Percentiles rank a stretch among this genome's conserved stretches.
These are phyloP conservation scores for Drosophila arizonae DNA, from an alignment of 1,140 invertebrate genomes.

Conservation along the genomic window DNA sequence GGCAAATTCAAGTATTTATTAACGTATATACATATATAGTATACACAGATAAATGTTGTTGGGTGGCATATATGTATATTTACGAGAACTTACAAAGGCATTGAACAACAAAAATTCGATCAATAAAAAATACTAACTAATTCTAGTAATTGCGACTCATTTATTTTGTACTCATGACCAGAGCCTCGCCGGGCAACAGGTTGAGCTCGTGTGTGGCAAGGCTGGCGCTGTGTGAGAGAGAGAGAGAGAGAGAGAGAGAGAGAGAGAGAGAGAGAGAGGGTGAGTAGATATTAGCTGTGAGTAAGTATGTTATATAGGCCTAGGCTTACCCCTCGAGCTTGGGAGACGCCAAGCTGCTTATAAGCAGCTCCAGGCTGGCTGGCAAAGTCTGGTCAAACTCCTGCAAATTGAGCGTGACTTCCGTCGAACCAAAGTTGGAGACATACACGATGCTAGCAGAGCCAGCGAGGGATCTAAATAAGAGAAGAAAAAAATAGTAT, in stretches of 20 bases:
- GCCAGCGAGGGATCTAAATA: conserved; percentile 26
- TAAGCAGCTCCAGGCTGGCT: conserved; percentile 31
- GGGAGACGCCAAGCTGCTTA: conserved; percentile 56
- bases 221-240: conserved; percentile 5
- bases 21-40: conserved; percentile 46
- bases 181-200: conserved; percentile 45
- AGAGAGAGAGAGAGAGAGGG: background rate
- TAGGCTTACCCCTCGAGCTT: conserved; percentile 46
- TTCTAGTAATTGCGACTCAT: background rate
- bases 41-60: conserved; percentile 65
- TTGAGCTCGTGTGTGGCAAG: conserved; percentile 11
- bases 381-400: conserved; percentile 56
- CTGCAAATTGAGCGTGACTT: conserved; percentile 29
- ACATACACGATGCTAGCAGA: conserved; percentile 45
- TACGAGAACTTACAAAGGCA: conserved; percentile 47
- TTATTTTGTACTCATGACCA: conserved; percentile 44
- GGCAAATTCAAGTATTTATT: conserved; percentile 26
- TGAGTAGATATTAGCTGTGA: too few species aligned
- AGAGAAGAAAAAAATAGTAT: background rate
- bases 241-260: background rate
- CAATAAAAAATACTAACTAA: conserved; percentile 38
- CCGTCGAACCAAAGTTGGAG: conserved; percentile 53
- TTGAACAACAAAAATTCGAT: conserved; percentile 48
- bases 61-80: conserved; percentile 48
- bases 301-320: background rate